These are phyloP conservation scores for Pseudolycoriella hygida DNA, from an alignment of 2,888 invertebrate genomes.

Conservation along the genomic window DNA sequence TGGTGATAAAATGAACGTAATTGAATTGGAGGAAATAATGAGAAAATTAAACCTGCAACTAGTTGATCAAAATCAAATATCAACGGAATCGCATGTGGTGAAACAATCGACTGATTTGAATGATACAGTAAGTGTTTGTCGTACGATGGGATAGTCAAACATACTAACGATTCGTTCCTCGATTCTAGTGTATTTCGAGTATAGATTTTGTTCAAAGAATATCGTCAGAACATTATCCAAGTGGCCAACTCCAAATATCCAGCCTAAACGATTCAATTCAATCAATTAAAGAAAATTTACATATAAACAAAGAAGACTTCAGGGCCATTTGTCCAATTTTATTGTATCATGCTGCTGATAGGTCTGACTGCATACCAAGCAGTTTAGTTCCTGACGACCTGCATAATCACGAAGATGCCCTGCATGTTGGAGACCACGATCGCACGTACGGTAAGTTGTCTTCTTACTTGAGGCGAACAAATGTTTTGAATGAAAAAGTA, in stretches of 20 bases:
- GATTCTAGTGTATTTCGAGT: conserved; percentile 33
- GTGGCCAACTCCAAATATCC: neutral
- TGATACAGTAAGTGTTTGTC: conserved; percentile 29
- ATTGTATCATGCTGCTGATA: conserved; percentile 44
- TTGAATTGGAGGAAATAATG: conserved; percentile 52
- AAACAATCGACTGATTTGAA: conserved; percentile 15
- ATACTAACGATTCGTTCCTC: conserved; percentile 7
- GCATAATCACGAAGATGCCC: conserved; percentile 4
- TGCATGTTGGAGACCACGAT: conserved; percentile 11
- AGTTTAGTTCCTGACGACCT: conserved; percentile 16
- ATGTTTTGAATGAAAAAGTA: conserved; percentile 2
- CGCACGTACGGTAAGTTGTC: conserved; percentile 17
- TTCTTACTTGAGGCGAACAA: neutral
- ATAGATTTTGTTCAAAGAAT: conserved; percentile 23
- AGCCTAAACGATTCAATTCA: conserved; percentile 1
- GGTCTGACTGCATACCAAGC: conserved; percentile 37
- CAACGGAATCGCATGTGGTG: too few relatives aligned
- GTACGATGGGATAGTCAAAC: conserved; percentile 3
- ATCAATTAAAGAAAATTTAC: conserved; percentile 5
- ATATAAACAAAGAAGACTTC: conserved; percentile 18
- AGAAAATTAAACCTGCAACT: conserved; percentile 37
- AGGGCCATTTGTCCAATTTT: conserved; percentile 47
- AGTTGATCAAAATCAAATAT: too few relatives aligned
- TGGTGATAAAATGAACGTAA: conserved; percentile 36
- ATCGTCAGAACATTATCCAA: conserved; percentile 4